Percentiles rank a stretch among this genome's conserved stretches.
These are phyloP conservation scores for Oncorhynchus kisutch DNA, from an alignment of 2,113 vertebrate species.

Conservation along the genomic window DNA sequence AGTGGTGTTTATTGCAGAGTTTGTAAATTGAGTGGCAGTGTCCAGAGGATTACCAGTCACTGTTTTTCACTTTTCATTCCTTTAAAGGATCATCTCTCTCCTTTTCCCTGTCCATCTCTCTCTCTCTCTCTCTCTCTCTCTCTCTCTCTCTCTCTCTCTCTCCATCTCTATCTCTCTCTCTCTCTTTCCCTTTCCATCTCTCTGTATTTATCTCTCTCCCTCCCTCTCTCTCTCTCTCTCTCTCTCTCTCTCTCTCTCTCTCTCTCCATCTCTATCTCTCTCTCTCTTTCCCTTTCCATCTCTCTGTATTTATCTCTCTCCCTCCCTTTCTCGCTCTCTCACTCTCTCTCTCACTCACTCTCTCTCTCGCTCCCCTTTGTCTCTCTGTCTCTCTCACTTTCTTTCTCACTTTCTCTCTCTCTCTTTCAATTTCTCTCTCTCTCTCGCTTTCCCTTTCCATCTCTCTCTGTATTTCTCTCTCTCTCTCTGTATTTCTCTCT, in stretches of 20 bases:
- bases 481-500: background rate
- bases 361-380: no score
- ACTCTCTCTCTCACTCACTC: no score
- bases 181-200: background rate
- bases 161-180: background rate
- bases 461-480: background rate
- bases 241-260: background rate
- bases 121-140: background rate
- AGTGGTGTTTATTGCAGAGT: slow-evolving; percentile 52
- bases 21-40: slow-evolving; percentile 53
- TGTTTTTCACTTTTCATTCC: slow-evolving; percentile 19
- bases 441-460: background rate
- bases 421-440: background rate
- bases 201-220: slow-evolving; percentile 18
- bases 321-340: no score
- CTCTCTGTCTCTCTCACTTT: no score
- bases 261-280: background rate
- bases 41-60: slow-evolving; percentile 52
- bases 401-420: no score
- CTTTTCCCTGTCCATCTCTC: slow-evolving; percentile 30
- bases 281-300: no score
- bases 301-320: no score
- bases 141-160: no score
- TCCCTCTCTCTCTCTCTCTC: background rate
- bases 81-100: slow-evolving; percentile 10